Evolutionary conservation across 1,140 invertebrate genomes (phyloP).

Genomic region (Dinothrombium tinctorium): DNA sequence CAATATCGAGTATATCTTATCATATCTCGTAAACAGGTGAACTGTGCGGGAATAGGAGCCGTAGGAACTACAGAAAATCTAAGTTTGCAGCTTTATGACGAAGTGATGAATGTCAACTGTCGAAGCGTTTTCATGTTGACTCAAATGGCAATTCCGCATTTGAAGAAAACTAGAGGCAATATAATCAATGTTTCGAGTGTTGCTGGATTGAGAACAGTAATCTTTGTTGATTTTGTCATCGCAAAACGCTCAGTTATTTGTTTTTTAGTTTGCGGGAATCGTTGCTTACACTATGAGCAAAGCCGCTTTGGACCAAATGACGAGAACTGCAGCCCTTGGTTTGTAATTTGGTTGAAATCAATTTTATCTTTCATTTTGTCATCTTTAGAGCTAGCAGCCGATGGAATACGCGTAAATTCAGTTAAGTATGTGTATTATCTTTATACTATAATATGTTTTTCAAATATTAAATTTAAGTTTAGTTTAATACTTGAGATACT

Average conservation of each 20-base stretch:
- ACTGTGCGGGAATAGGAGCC: conserved; percentile 28
- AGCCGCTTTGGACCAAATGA: conserved; percentile 67
- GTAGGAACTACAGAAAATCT: conserved; percentile 57
- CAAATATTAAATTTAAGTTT: no score
- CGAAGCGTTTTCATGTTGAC: conserved; percentile 51
- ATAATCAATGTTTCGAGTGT: conserved; percentile 80
- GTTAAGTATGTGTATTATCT: no score
- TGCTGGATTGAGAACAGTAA: conserved; percentile 44
- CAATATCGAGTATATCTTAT: no score
- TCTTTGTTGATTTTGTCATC: no score
- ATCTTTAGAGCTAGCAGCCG: no score
- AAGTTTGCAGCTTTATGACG: conserved; percentile 51
- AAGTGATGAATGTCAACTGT: conserved; percentile 10
- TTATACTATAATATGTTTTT: no score
- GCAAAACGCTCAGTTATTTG: no score
- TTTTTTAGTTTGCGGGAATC: conserved; percentile 29
- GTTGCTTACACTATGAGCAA: conserved; percentile 65
- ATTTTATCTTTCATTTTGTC: no score
- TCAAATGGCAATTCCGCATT: conserved; percentile 51
- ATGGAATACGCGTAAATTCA: no score
- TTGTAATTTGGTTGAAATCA: no score
- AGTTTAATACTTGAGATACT: no score
- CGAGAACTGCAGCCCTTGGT: conserved; percentile 31
- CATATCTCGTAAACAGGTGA: no score
- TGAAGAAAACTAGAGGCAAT: conserved; percentile 48